Conservation (phyloP, 2,113 vertebrate species). For the Rostratula benghalensis region DNA sequence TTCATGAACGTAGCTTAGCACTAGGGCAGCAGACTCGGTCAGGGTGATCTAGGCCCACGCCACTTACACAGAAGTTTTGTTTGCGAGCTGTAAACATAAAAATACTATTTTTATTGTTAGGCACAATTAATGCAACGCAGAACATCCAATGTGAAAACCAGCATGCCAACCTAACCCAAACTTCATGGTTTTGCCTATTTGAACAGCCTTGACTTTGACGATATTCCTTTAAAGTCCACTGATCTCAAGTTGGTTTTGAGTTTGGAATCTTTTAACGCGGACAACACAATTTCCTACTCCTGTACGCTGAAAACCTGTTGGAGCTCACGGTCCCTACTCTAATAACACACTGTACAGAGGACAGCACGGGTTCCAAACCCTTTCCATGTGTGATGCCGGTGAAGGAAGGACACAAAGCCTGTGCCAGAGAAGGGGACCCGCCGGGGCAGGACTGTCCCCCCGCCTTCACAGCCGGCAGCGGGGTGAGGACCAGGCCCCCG, state of each 20-base stretch:
- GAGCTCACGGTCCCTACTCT: background rate
- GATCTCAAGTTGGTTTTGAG: background rate
- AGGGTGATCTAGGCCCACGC: background rate
- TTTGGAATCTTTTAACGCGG: background rate
- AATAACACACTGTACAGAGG: background rate
- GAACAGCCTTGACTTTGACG: background rate
- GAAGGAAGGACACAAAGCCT: background rate
- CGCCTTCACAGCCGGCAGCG: background rate
- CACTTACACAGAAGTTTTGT: background rate
- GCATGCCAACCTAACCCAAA: background rate
- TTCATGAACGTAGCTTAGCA: background rate
- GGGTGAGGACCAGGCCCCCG: background rate
- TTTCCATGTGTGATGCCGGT: rapidly evolving
- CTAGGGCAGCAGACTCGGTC: background rate
- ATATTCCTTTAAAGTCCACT: background rate
- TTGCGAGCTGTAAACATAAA: background rate
- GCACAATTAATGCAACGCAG: background rate
- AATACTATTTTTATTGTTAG: background rate
- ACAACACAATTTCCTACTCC: background rate
- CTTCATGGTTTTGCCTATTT: background rate
- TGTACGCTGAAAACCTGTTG: background rate
- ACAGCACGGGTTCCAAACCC: background rate
- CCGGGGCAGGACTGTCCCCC: background rate
- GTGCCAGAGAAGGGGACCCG: rapidly evolving
- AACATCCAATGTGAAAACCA: background rate